Conservation (phyloP, 2,113 vertebrate species). For the Lipotes vexillifer region DNA sequence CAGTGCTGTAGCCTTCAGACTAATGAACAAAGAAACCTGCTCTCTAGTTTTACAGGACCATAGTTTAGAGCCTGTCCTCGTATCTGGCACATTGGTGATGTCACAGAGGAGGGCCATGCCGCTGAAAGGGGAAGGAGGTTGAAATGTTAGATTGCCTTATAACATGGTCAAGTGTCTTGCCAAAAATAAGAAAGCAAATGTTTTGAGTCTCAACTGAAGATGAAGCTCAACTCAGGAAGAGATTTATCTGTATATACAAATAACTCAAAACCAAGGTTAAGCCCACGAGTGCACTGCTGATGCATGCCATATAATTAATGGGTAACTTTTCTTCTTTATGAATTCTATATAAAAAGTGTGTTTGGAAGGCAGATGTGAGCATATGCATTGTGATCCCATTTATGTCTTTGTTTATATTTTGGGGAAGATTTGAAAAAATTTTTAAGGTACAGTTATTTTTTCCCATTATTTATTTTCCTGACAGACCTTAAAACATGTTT, state of each 20-base stretch:
- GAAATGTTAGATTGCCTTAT: slow-evolving; percentile 81
- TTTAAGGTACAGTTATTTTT: slow-evolving; percentile 62
- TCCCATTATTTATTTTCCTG: slow-evolving; percentile 61
- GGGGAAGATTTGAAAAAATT: slow-evolving; percentile 62
- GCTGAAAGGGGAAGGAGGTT: slow-evolving; percentile 61
- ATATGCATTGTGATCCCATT: slow-evolving; percentile 17
- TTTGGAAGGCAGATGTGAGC: slow-evolving; percentile 17
- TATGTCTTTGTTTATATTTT: slow-evolving; percentile 67
- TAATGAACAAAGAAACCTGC: slow-evolving; percentile 71
- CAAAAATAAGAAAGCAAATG: slow-evolving; percentile 75
- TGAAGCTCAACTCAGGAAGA: slow-evolving; percentile 86
- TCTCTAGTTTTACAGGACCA: slow-evolving; percentile 78
- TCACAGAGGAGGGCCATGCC: slow-evolving; percentile 63
- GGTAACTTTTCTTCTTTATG: slow-evolving; percentile 73
- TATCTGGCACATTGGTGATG: slow-evolving; percentile 66
- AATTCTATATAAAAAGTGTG: slow-evolving; percentile 49
- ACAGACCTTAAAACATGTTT: slow-evolving; percentile 50
- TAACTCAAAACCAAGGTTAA: slow-evolving; percentile 72
- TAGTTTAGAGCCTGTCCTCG: slow-evolving; percentile 74
- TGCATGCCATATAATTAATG: slow-evolving; percentile 76
- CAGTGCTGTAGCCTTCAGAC: slow-evolving; percentile 72
- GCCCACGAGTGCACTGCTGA: slow-evolving; percentile 72
- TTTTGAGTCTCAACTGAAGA: slow-evolving; percentile 77
- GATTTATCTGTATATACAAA: slow-evolving; percentile 69
- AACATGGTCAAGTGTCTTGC: slow-evolving; percentile 77